phyloP scores from a whole-genome alignment of 2,888 invertebrate genomes.

The Hoplodrina ambigua region DNA sequence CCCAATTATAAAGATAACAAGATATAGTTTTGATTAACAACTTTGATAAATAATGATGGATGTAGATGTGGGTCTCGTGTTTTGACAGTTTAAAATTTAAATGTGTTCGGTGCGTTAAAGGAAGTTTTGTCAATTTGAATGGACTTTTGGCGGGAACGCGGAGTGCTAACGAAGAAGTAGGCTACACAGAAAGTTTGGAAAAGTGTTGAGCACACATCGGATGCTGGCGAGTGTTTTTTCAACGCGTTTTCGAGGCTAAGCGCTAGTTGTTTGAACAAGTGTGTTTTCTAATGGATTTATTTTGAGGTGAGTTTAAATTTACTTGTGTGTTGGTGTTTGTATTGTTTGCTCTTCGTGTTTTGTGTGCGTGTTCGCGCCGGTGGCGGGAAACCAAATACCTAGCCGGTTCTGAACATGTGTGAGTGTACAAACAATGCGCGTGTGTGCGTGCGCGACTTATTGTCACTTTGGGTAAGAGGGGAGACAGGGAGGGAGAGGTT shows the following conservation, averaged over 20 bases:
- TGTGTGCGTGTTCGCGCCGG: constrained; percentile 88
- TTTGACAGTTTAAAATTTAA: constrained; percentile 67
- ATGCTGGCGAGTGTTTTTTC: constrained; percentile 89
- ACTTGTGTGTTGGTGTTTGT: constrained; percentile 90
- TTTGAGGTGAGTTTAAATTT: constrained; percentile 91
- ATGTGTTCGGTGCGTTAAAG: constrained; percentile 63
- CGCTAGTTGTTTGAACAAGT: constrained; percentile 91
- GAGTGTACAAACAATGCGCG: constrained; percentile 84
- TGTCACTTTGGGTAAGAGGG: constrained; percentile 89
- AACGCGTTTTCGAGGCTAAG: constrained; percentile 90
- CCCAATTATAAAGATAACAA: constrained; percentile 73
- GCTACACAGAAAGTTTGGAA: constrained; percentile 87
- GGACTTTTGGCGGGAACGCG: constrained; percentile 80
- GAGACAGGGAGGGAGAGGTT: constrained; percentile 86
- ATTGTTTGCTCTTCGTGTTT: constrained; percentile 89
- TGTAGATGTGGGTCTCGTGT: constrained; percentile 50
- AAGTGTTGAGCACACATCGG: constrained; percentile 87
- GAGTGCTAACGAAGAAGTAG: constrained; percentile 79
- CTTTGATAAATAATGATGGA: constrained; percentile 62
- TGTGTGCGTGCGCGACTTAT: constrained; percentile 86
- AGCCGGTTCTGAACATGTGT: constrained; percentile 83
- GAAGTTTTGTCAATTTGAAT: constrained; percentile 72
- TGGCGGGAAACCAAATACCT: constrained; percentile 90
- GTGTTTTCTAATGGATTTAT: constrained; percentile 91
- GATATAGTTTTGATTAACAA: constrained; percentile 71